Evolutionary conservation across 2,888 invertebrate genomes (phyloP), one percentile per base, ranked within the genome.

Genomic region (Ischnus inquisitorius): DNA sequence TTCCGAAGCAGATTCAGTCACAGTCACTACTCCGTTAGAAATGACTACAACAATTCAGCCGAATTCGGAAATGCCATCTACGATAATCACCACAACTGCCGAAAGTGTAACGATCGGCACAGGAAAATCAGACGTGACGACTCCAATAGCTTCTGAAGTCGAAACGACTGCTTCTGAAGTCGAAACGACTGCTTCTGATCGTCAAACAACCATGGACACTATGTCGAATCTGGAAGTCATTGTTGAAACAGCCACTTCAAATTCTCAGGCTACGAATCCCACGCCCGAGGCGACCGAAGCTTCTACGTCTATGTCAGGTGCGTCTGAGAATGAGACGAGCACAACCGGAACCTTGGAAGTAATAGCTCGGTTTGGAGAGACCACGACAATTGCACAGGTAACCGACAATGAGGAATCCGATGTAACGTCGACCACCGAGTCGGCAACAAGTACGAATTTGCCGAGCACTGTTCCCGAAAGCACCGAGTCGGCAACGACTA

Each of bases 341-440:
- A 84, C 87, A 19, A 74, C 34, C 75, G 67, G 68, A 41, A 81
- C 69, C 19, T 48, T 83, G 64, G 87, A 86, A 60, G 82, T 85
- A 51, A 72, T 82, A 22, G 71, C 85, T 14, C 85, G 80, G 12
- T 71, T 81, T 62, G 79, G 82, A 67, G 87, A 79, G 60, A 67
- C 83, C 12, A 84, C 85, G 72, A 83, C 67, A 65, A 79, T 64
- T 51, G 67, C 34, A 25, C 79, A 86, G 83, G 85, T 75, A 79
- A 88, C 81, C 0, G 62, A 64, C 5, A 77, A 77, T 12, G 69
- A 28, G 65, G 79, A 83, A 16, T 25, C 65, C 22, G 81, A 64
- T 62, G 60, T 71, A 43, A 72, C 84, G 16, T 54, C 68, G 60
- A 83, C 65, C 25, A 65, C 81, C 2, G 78, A 79, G 64, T 78